These are phyloP conservation scores for Galaxea fascicularis DNA, from an alignment of 92 coral and sea anemone genomes.

Conservation along the genomic window DNA sequence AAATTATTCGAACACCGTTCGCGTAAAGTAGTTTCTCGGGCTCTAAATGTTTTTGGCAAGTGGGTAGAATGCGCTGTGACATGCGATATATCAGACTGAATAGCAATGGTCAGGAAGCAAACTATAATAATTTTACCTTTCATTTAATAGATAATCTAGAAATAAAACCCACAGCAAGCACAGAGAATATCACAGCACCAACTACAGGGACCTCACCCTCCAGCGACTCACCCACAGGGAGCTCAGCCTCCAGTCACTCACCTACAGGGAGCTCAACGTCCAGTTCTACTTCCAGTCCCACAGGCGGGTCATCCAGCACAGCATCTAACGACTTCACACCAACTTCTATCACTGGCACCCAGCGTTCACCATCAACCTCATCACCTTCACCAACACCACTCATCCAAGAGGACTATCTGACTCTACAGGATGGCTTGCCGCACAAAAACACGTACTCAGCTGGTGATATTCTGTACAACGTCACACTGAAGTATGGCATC, in stretches of 20 bases:
- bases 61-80: no score
- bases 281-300: neutral
- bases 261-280: slow-evolving; percentile 12
- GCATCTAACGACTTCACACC: slow-evolving; percentile 22
- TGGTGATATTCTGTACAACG: slow-evolving; percentile 72
- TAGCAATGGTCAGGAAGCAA: no score
- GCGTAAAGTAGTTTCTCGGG: no score
- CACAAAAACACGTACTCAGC: slow-evolving; percentile 71
- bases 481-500: slow-evolving; percentile 81
- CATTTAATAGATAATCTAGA: slow-evolving; percentile 33
- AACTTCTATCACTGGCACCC: neutral
- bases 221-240: neutral
- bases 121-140: no score
- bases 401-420: slow-evolving; percentile 64
- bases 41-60: no score
- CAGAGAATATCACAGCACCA: slow-evolving; percentile 9
- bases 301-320: slow-evolving; percentile 25
- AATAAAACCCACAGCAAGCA: slow-evolving; percentile 29
- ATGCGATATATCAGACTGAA: no score
- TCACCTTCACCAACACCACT: slow-evolving; percentile 34
- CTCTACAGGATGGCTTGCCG: slow-evolving; percentile 67
- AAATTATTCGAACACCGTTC: no score
- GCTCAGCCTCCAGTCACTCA: neutral
- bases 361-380: slow-evolving; percentile 3
- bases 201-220: neutral